Evolutionary conservation across 2,797 vertebrate species (phyloP), one percentile per base, ranked within the genome.

Genomic region (Neopelma chrysocephalum): DNA sequence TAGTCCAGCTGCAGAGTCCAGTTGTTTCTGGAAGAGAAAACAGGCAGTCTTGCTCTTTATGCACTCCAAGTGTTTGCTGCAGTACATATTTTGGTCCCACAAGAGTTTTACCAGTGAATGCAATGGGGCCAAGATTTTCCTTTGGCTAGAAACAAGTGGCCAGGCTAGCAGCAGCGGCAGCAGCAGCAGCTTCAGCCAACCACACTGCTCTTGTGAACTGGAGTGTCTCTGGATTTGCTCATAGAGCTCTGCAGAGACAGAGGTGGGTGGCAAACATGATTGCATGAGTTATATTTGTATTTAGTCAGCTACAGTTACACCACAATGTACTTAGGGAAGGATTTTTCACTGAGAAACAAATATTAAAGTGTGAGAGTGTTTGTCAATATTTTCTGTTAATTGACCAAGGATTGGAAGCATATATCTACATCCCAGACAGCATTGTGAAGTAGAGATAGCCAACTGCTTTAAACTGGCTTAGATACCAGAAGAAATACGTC

Each of bases 381-480:
- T 75, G 48, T 66, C 93, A 80, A 6, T 86, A 90, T 73, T 90
- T 94, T 87, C 60, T 81, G 47, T 70, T 94, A 88, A 91, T 90
- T 93, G 79, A 40, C 82, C 72, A 73, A 73, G 58, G 48, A 16
- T 53, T 90, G 40, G 53, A 90, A 95, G 36, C 3, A 1, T 61
- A 4, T 58, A 72, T 87, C 70, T 87, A 82, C 48, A 85, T 22
- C 26, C 23, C 45, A 50, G 81, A 48, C 20, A 87, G 53, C 38
- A 68, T 19, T 31, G 29, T 83, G 72, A 89, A 65, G 43, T 17
- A 48, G 13, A 90, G 48, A 82, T 60, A 95, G 36, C 25, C 29
- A 94, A 20, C 12, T 40, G 16, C 78, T 87, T 77, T 82, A 80
- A 82, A 89, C 42, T 78, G 75, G 29, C 40, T 68, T 64, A 87